Conservation (phyloP, 2,888 invertebrate species). For the Phanerotoma sp. region DNA sequence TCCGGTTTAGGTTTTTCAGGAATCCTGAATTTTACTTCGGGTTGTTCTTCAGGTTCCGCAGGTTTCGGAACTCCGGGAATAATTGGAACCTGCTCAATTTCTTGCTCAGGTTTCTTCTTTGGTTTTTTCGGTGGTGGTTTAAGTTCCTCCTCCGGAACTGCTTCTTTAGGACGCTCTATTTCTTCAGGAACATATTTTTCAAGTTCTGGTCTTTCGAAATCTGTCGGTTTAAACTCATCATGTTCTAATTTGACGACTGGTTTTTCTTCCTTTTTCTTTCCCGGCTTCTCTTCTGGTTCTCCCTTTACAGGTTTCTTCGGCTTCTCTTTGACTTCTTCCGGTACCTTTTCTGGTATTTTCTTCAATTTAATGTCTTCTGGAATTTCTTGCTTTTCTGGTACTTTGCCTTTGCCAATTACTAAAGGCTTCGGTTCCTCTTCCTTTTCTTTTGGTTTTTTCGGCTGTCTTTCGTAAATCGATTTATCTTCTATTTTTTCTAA, state of each 20-base stretch:
- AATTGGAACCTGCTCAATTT: conserved; percentile 49
- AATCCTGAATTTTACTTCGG: conserved; percentile 56
- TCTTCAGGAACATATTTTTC: conserved; percentile 51
- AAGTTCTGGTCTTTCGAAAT: conserved; percentile 51
- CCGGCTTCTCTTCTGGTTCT: conserved; percentile 41
- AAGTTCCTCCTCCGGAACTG: conserved; percentile 46
- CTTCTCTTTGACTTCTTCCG: conserved; percentile 47
- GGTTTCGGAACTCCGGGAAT: conserved; percentile 55
- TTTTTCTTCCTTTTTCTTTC: conserved; percentile 42
- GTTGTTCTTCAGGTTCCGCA: conserved; percentile 55
- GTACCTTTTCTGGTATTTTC: conserved; percentile 49
- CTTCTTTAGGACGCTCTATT: conserved; percentile 47
- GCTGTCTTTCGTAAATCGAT: conserved; percentile 49
- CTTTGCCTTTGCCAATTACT: conserved; percentile 50
- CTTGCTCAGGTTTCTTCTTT: conserved; percentile 49
- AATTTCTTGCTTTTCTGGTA: conserved; percentile 45
- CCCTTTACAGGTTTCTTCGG: conserved; percentile 41
- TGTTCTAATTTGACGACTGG: conserved; percentile 42
- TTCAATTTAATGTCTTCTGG: conserved; percentile 52
- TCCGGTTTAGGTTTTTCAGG: conserved; percentile 47
- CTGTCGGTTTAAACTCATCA: conserved; percentile 48
- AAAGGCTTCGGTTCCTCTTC: conserved; percentile 46
- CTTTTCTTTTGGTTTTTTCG: conserved; percentile 49
- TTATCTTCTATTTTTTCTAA: conserved; percentile 53
- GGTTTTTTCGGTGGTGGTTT: conserved; percentile 45